Evolutionary conservation across 2,797 vertebrate species (phyloP).

Genomic region (Sebastiscus albofasciatus): DNA sequence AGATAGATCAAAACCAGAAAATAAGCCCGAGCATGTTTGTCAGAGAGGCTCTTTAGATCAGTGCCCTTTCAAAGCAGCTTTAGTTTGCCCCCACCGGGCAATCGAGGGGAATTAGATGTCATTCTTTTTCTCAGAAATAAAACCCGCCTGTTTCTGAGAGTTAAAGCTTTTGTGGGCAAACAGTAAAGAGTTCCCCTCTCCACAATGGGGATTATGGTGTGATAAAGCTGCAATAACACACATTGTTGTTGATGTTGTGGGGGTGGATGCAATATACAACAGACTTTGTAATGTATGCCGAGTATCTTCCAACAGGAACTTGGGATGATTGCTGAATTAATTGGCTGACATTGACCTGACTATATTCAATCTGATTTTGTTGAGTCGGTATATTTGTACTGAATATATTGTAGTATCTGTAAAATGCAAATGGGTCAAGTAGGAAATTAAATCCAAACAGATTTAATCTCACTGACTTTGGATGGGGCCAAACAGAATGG

Average conservation of each 20-base stretch:
- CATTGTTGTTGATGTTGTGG: constrained; percentile 36
- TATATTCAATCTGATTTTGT: neutral
- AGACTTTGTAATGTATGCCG: constrained; percentile 14
- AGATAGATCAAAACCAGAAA: constrained; percentile 71
- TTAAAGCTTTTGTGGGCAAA: constrained; percentile 73
- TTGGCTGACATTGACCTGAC: neutral
- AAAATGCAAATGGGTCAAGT: neutral
- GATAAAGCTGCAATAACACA: constrained; percentile 62
- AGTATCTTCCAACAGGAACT: neutral
- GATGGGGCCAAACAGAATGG: neutral
- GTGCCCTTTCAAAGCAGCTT: constrained; percentile 80
- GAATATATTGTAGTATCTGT: neutral
- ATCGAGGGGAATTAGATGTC: constrained; percentile 75
- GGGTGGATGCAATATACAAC: constrained; percentile 26
- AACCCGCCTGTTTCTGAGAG: constrained; percentile 62
- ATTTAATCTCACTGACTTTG: neutral
- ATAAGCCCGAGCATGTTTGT: constrained; percentile 71
- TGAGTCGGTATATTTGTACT: neutral
- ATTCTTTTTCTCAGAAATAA: constrained; percentile 70
- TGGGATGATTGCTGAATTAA: neutral
- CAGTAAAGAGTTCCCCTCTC: constrained; percentile 44
- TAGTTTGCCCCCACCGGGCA: constrained; percentile 66
- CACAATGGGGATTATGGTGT: constrained; percentile 72
- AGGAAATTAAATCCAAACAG: too few relatives aligned
- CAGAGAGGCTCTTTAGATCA: constrained; percentile 70